phyloP scores from a whole-genome alignment of 2,888 invertebrate species.

The Clivina fossor region DNA sequence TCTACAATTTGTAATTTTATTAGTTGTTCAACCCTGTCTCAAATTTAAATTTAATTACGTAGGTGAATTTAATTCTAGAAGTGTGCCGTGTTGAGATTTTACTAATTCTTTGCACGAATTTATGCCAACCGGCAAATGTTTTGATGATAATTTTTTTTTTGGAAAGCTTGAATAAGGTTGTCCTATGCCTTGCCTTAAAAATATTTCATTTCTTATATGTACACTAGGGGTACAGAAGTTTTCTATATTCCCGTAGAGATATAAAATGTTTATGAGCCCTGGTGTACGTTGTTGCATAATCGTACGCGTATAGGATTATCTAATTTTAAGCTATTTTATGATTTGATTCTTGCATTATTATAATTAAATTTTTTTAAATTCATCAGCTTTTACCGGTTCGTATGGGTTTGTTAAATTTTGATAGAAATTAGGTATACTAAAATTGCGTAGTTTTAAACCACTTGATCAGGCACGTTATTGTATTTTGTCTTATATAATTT shows the following conservation, averaged over 20 bases:
- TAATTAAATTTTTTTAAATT: constrained; percentile 7
- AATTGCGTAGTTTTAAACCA: constrained; percentile 17
- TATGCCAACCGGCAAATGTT: constrained; percentile 31
- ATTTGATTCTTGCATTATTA: constrained; percentile 12
- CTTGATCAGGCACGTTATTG: constrained; percentile 28
- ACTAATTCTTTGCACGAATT: constrained; percentile 31
- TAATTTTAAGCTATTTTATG: constrained; percentile 14
- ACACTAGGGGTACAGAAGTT: no score
- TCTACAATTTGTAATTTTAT: no score
- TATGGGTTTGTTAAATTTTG: constrained; percentile 10
- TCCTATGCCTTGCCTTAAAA: constrained; percentile 22
- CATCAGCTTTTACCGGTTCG: constrained; percentile 28
- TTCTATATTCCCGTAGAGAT: no score
- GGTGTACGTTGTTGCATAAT: no score
- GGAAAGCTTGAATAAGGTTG: constrained; percentile 13
- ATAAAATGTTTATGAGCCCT: constrained; percentile 9
- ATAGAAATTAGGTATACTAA: constrained; percentile 12
- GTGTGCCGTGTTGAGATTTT: constrained; percentile 32
- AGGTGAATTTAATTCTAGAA: constrained; percentile 28
- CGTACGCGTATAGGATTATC: constrained; percentile 17
- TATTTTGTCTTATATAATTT: constrained; percentile 13
- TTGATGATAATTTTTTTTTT: constrained; percentile 24
- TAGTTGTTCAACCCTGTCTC: constrained; percentile 20
- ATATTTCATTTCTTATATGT: no score
- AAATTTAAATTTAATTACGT: constrained; percentile 21